Conservation (phyloP, 2,888 invertebrate species). For the Periphyllus acericola region DNA sequence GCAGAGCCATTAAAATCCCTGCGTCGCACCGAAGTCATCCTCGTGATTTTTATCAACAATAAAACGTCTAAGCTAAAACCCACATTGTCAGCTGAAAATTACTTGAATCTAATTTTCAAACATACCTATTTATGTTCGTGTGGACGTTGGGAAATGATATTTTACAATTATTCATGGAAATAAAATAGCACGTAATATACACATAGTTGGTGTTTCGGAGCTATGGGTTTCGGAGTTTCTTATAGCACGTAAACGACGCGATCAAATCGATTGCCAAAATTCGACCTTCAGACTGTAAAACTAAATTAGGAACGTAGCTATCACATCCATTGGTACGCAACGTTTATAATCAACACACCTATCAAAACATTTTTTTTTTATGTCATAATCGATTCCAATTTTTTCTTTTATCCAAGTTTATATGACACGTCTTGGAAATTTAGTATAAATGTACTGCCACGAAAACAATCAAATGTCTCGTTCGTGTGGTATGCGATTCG, state of each 20-base stretch:
- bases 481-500: too few relatives aligned
- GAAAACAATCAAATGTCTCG: not conserved
- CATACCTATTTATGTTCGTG: too few relatives aligned
- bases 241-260: conserved; percentile 9
- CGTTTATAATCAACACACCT: not conserved
- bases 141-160: conserved; percentile 22
- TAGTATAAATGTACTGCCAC: not conserved
- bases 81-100: not conserved
- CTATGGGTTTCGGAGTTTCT: conserved; percentile 8
- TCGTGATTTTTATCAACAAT: not conserved
- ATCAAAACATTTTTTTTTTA: conserved; percentile 2
- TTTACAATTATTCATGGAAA: conserved; percentile 49
- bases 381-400: conserved; percentile 11
- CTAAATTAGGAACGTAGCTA: conserved; percentile 36
- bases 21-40: not conserved
- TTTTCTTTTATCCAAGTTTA: not conserved
- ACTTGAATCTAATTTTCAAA: not conserved
- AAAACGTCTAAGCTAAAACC: not conserved
- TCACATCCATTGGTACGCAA: conserved; percentile 44
- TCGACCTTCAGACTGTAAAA: conserved; percentile 35
- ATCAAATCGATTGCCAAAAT: conserved; percentile 50
- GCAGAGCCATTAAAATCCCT: not conserved
- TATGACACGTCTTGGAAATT: not conserved
- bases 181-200: not conserved
- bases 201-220: conserved; percentile 29